Base-by-base conservation (phyloP, 2,797 vertebrate genomes). In the Hydrolagus colliei region DNA sequence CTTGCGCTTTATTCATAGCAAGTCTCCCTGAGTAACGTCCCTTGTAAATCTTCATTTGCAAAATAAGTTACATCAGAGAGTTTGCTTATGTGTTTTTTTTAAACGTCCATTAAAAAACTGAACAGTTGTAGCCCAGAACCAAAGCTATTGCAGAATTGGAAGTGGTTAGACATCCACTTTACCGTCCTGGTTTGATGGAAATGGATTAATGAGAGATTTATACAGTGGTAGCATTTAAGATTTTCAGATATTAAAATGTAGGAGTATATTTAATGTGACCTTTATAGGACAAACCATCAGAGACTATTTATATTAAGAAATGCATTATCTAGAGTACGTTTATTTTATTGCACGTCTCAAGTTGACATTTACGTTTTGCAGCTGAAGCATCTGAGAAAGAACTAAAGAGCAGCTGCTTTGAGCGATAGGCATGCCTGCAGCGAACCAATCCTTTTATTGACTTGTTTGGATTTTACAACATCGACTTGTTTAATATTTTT, bases 141-240 rank as follows among this genome's bases (percentile, higher is more conserved):
- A 52, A 52, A 52, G 0, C 41, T 52, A 52, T 52, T 52, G 41
- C 41, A 52, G 41, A 61, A 59, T 61, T 77, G 9, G 41, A 52
- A 76, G 32, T 65, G 27, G 22, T 63, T 63, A 65, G 14, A 80
- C 22, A 22, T 9, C 27, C 2, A 7, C 22, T 65, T 32, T 13
- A 63, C 65, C n/a, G 2, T 80, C 13, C 13, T 41, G 79, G n/a
- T 20, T 32, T 67, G 63, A 67, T 82, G 79, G 61, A 67, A 80
- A 65, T 65, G 16, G 79, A 32, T 80, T 80, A 65, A 80, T 80
- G 77, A 82, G 22, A 67, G 9, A 82, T 67, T 80, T 80, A 67
- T 80, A 35, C 14, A 35, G 8, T 20, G 8, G 27, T 67, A 35
- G 68, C 27, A 65, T 82, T 82, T 82, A 68, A 10, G 20, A n/a